Evolutionary conservation across 1,140 invertebrate species (phyloP).

Genomic region (Hestina assimilis): DNA sequence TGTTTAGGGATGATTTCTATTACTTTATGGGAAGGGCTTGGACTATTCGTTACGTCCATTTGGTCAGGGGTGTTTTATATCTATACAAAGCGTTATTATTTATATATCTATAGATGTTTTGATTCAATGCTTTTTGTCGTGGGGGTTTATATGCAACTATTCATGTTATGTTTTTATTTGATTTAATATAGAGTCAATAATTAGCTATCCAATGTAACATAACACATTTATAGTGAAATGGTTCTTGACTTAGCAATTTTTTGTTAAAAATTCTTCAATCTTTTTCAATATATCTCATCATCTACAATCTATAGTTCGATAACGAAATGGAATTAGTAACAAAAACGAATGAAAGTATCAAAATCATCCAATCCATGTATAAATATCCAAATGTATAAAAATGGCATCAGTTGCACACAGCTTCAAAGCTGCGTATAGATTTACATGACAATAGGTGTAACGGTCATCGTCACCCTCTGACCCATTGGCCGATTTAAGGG

Average conservation of each 20-base stretch:
- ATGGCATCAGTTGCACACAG: not conserved
- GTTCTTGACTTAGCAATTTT: too few species aligned
- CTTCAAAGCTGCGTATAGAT: too few species aligned
- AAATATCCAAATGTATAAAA: not conserved
- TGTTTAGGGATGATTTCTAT: constrained; percentile 24
- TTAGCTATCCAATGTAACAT: too few species aligned
- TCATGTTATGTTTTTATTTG: too few species aligned
- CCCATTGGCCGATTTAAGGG: constrained; percentile 11
- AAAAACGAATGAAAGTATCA: not conserved
- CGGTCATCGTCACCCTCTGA: constrained; percentile 15
- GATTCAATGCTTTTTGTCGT: too few species aligned
- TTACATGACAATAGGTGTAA: constrained; percentile 10
- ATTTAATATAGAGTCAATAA: too few species aligned
- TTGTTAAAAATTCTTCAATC: too few species aligned
- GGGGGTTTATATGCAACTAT: too few species aligned
- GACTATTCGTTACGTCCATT: not conserved
- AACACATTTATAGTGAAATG: too few species aligned
- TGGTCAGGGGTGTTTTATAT: not conserved
- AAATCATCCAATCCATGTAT: not conserved
- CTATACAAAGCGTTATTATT: not conserved
- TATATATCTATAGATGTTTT: too few species aligned
- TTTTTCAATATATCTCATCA: too few species aligned
- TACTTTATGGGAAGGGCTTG: constrained; percentile 7
- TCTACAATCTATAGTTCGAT: too few species aligned
- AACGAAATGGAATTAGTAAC: not conserved